These are phyloP conservation scores for Pterocles orientalis DNA, from an alignment of 2,113 vertebrate species.

Conservation along the genomic window DNA sequence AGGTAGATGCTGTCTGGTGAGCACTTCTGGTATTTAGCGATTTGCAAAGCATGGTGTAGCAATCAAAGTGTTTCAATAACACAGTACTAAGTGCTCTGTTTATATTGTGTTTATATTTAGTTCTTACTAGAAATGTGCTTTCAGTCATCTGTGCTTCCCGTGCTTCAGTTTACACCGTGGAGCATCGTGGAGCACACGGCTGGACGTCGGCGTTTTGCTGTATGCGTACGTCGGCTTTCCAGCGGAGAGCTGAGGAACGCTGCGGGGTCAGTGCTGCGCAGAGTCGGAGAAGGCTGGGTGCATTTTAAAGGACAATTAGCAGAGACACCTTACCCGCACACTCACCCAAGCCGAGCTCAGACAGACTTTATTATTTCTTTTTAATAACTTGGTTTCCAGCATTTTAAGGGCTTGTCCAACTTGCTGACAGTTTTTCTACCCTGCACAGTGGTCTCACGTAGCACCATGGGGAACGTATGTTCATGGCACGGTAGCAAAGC, in stretches of 20 bases:
- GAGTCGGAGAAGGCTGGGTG: neutral
- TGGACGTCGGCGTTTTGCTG: neutral
- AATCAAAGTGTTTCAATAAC: neutral
- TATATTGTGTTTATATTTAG: neutral
- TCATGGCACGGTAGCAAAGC: neutral
- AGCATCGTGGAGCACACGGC: neutral
- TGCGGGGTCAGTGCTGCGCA: neutral
- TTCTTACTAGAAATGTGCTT: neutral
- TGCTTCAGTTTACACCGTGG: fast-evolving
- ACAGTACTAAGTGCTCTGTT: neutral
- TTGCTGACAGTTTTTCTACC: neutral
- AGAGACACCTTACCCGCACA: neutral
- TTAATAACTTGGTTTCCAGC: neutral
- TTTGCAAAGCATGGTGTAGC: neutral
- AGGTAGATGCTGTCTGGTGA: neutral
- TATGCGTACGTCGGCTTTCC: neutral
- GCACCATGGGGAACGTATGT: neutral
- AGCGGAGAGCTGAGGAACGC: neutral
- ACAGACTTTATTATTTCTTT: neutral
- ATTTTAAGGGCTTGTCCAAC: neutral
- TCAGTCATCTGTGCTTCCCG: neutral
- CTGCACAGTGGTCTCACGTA: neutral
- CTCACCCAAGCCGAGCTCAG: neutral
- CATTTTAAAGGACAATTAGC: neutral
- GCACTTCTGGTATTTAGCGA: neutral